A percentile compares a stretch with the other conserved stretches of the same genome.
Evolutionary conservation across 1,140 invertebrate genomes (phyloP).

Genomic region (Diabrotica undecimpunctata): DNA sequence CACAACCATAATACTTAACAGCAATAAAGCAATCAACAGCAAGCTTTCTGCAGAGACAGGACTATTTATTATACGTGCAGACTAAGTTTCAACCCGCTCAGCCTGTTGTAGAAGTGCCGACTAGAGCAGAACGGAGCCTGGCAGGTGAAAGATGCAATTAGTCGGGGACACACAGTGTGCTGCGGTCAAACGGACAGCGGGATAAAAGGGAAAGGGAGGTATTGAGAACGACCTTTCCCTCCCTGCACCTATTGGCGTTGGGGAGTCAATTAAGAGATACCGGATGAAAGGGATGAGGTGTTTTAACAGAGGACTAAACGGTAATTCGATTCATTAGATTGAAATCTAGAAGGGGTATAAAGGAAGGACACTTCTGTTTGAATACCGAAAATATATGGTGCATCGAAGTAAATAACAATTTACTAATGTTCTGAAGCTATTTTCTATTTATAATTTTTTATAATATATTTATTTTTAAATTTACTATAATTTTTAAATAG

Average conservation of each 20-base stretch:
- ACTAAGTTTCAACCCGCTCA: not conserved
- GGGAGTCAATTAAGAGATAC: not conserved
- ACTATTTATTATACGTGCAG: too few relatives aligned
- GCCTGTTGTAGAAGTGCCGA: not conserved
- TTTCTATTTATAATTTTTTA: too few relatives aligned
- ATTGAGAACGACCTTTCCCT: not conserved
- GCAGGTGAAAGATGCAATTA: conserved; percentile 1
- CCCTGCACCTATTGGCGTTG: not conserved
- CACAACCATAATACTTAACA: too few relatives aligned
- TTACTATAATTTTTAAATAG: too few relatives aligned
- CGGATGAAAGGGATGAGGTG: not conserved
- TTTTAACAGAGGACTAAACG: not conserved
- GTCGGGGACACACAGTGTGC: not conserved
- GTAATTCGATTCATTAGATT: not conserved
- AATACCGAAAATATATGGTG: too few relatives aligned
- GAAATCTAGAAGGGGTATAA: too few relatives aligned
- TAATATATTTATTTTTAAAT: too few relatives aligned
- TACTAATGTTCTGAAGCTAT: too few relatives aligned
- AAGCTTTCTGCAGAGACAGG: too few relatives aligned
- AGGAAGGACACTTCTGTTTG: too few relatives aligned
- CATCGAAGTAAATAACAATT: too few relatives aligned
- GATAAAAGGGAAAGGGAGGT: not conserved
- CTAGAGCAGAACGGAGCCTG: not conserved
- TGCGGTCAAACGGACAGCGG: not conserved
- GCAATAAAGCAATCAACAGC: too few relatives aligned